A percentile compares a stretch with the other conserved stretches of the same genome.
Conservation (phyloP, 1,140 invertebrate species). For the Drosophila cardini region DNA sequence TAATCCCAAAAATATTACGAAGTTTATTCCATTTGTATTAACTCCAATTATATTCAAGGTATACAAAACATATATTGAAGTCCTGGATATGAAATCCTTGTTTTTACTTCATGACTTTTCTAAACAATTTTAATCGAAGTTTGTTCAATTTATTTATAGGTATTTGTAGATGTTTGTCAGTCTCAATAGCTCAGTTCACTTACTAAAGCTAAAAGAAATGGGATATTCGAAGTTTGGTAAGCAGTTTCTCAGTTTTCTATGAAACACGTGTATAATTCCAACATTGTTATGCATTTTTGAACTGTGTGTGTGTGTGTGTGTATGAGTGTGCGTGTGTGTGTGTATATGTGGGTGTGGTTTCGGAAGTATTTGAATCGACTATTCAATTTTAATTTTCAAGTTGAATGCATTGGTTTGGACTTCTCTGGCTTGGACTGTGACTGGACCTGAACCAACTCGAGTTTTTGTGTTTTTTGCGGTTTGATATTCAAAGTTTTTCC, state of each 20-base stretch:
- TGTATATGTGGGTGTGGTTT: constrained; percentile 31
- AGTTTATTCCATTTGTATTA: too few species aligned
- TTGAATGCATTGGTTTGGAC: constrained; percentile 51
- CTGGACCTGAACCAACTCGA: constrained; percentile 25
- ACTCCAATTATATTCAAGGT: too few species aligned
- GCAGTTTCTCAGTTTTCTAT: constrained; percentile 8
- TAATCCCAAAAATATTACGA: too few species aligned
- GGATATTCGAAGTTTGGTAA: constrained; percentile 1
- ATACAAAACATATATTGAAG: too few species aligned
- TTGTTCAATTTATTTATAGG: too few species aligned
- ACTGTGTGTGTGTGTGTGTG: neutral
- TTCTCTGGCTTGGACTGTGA: constrained; percentile 6
- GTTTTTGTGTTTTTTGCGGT: constrained; percentile 71
- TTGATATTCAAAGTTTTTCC: constrained; percentile 83
- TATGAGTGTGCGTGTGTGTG: constrained; percentile 8
- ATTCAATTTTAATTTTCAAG: constrained; percentile 82
- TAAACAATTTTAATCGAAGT: too few species aligned
- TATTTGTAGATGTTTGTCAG: too few species aligned
- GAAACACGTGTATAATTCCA: constrained; percentile 3
- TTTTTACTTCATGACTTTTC: too few species aligned
- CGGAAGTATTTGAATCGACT: constrained; percentile 33
- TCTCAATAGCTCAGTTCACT: too few species aligned
- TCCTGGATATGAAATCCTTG: too few species aligned
- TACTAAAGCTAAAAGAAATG: neutral
- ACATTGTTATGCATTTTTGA: constrained; percentile 12